Base-by-base conservation (phyloP, 2,113 vertebrate genomes). In the Forbesichthys papilliferus region DNA sequence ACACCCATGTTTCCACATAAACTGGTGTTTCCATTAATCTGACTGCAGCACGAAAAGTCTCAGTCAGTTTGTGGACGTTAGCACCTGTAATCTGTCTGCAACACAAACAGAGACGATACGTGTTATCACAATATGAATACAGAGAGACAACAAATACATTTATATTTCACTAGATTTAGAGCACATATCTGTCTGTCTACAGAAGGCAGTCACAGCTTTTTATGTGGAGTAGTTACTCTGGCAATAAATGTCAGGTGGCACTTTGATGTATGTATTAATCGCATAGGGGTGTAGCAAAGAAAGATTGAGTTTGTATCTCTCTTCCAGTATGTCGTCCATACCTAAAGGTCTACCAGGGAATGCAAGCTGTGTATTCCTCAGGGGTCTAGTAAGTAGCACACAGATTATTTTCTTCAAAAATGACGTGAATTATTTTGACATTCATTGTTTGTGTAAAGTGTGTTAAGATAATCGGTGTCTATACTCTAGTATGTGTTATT, bases 311-410 rank as follows among this genome's bases (percentile, higher is more conserved):
- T 55, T 36, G 9, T 49, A 52, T 70, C 78, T 77, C 76, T 81
- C 86, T 83, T 81, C 10, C 91, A 99, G 97, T 79, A 1, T 98
- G 95, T 85, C 93, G 86, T 20, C 95, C 95, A 3, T 98, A 97
- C 79, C 84, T 99, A 87, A 98, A 96, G 85, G 90, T 98, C 64
- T 99, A 98, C 85, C 96, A 98, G 86, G 96, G 94, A 73, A 96
- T 98, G 96, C 95, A 97, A 73, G 93, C 93, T 1, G 91, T 98
- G 71, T 96, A 96, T 85, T 96, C 95, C 3, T 99, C 97, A 46
- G 96, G 95, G 74, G 90, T 98, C 85, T 98, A 98, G 97, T 99
- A 91, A 97, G 96, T 95, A 10, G 0, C 14, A 61, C 14, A 18
- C 48, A 66, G 70, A 42, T 13, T 6, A 11, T 1, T 56, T 58